A percentile compares a stretch with the other conserved stretches of the same genome.
phyloP scores from a whole-genome alignment of 2,797 vertebrate genomes.

The Lepidocolaptes lacrymiger region DNA sequence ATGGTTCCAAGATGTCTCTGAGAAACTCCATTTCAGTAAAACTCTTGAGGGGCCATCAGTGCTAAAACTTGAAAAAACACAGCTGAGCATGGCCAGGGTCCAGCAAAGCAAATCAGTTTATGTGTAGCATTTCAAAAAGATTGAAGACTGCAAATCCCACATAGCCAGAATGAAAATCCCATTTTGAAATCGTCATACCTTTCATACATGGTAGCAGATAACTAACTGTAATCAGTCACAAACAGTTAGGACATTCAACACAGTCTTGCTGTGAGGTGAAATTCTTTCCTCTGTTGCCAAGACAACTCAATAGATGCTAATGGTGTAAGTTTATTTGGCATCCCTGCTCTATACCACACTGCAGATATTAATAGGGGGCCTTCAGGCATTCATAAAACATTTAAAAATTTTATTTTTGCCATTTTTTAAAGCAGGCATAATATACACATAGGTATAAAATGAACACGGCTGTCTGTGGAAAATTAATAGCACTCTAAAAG shows the following conservation, averaged over 20 bases:
- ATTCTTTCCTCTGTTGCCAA: constrained; percentile 43
- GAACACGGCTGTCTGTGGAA: not conserved
- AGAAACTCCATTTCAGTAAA: not conserved
- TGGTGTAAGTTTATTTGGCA: constrained; percentile 14
- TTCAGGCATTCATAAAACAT: constrained; percentile 52
- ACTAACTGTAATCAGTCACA: not conserved
- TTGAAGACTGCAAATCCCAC: not conserved
- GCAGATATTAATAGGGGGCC: constrained; percentile 7
- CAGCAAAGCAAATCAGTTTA: not conserved
- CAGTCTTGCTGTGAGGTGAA: not conserved
- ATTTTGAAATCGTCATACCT: not conserved
- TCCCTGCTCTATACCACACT: not conserved
- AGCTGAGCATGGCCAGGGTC: not conserved
- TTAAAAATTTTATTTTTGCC: constrained; percentile 22
- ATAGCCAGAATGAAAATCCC: not conserved
- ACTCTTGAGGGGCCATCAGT: not conserved
- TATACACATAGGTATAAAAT: constrained; percentile 16
- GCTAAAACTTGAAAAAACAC: not conserved
- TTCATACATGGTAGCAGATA: not conserved
- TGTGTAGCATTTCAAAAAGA: not conserved
- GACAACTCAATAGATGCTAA: constrained; percentile 51
- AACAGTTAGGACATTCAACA: not conserved
- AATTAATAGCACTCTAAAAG: not conserved
- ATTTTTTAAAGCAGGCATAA: constrained; percentile 14
- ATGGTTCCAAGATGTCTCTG: not conserved